Evolutionary conservation across 1,140 invertebrate genomes (phyloP), one percentile per base, ranked within the genome.

Genomic region (Hylaeus anthracinus): DNA sequence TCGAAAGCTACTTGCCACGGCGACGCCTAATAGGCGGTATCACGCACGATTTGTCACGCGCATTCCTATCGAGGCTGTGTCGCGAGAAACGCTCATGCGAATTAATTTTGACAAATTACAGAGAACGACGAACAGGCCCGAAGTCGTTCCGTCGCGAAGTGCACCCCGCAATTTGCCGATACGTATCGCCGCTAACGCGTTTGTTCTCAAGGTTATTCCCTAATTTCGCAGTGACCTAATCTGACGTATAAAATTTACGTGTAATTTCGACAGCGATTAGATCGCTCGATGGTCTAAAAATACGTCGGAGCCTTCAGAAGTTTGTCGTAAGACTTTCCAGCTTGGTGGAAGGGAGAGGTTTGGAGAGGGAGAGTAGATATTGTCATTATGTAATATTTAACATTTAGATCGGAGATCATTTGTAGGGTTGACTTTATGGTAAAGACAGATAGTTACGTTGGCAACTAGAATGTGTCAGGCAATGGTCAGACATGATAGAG

Each of bases 91-190:
- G 10, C 10, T 51, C 45, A 2, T 9, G 26, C 5, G 2, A 41
- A 26, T 64, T 64, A 55, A 66, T 66, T 55, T 61, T 51, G 61
- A 10, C 26, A 53, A 72, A 43, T 72, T 55, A 26, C 15, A 39
- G 60, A 3, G 60, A 3, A 41, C 37, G 1, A 0, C 26, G 12
- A 41, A 41, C 48, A 39, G 37, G 2, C 15, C 10, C 39, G 63
- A 48, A 53, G 15, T 43, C 12, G 26, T 78, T 66, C 48, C 53
- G 51, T 56, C 61, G 8, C 69, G 5, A 12, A 14, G 1, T 73
- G 43, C 37, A 79, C 37, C 9, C 26, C 66, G 43, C 71, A 79
- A 79, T 79, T 79, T 79, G 43, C 12, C 51, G 71, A 41, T 73
- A 74, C 66, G 56, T 26, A 26, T 67, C 53, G 71, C 53, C 1